phyloP scores from a whole-genome alignment of 2,888 invertebrate species.

The Apeira syringaria region DNA sequence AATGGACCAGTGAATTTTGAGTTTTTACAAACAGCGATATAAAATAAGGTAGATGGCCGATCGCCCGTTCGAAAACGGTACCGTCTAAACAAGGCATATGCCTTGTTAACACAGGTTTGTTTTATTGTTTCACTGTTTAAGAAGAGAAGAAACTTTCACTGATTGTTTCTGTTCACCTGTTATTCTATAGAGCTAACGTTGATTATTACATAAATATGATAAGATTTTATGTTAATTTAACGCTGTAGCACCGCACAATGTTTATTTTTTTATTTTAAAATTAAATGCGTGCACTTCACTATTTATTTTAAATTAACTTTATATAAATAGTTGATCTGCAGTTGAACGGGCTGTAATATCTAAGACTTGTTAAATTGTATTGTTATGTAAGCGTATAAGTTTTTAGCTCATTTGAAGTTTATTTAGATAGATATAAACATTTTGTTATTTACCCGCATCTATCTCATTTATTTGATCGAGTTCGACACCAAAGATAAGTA shows the following conservation, averaged over 20 bases:
- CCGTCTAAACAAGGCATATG: too few relatives aligned
- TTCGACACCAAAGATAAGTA: conserved; percentile 76
- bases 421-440: conserved; percentile 22
- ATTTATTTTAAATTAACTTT: conserved; percentile 8
- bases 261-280: conserved; percentile 23
- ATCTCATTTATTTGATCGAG: conserved; percentile 40
- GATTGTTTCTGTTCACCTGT: too few relatives aligned
- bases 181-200: too few relatives aligned
- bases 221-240: too few relatives aligned
- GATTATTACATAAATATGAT: too few relatives aligned
- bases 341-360: conserved; percentile 60
- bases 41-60: too few relatives aligned
- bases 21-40: too few relatives aligned
- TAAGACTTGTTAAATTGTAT: conserved; percentile 64
- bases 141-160: too few relatives aligned
- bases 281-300: conserved; percentile 25
- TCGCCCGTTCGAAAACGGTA: too few relatives aligned
- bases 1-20: too few relatives aligned
- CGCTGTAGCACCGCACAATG: neutral
- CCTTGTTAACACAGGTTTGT: too few relatives aligned
- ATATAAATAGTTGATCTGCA: conserved; percentile 34
- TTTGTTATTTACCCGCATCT: conserved; percentile 37
- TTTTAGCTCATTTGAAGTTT: conserved; percentile 35
- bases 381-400: conserved; percentile 32
- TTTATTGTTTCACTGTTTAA: too few relatives aligned